phyloP scores from a whole-genome alignment of 2,888 invertebrate species.

The Dasysyrphus albostriatus region DNA sequence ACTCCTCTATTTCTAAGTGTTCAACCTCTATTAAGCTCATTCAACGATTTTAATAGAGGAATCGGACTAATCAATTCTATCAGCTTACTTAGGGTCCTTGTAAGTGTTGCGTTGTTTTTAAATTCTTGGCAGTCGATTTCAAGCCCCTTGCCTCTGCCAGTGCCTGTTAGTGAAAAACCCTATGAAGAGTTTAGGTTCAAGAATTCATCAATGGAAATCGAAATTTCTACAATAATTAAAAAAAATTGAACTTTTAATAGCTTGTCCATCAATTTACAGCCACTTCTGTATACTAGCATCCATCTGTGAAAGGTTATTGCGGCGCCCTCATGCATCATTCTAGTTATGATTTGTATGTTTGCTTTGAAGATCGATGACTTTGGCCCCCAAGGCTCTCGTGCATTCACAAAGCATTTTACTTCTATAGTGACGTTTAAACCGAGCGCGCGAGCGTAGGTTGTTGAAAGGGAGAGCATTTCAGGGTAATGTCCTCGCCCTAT shows the following conservation, averaged over 20 bases:
- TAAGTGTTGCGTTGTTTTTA: too few species aligned
- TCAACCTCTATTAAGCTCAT: too few species aligned
- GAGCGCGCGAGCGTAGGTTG: constrained; percentile 52
- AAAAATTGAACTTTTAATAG: not conserved
- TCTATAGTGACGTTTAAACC: constrained; percentile 14
- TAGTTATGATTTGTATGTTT: constrained; percentile 74
- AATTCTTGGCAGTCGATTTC: too few species aligned
- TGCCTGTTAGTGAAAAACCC: too few species aligned
- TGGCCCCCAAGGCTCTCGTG: constrained; percentile 52
- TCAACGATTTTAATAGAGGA: too few species aligned
- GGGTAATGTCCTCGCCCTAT: constrained; percentile 71
- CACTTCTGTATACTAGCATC: constrained; percentile 23
- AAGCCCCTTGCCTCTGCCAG: too few species aligned
- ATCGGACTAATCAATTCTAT: too few species aligned
- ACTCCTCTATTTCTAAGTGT: too few species aligned
- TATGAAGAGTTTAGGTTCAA: too few species aligned
- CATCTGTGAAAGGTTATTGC: constrained; percentile 46
- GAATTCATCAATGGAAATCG: not conserved
- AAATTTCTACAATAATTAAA: not conserved
- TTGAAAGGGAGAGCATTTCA: constrained; percentile 70
- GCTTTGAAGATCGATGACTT: constrained; percentile 71
- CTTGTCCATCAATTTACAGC: not conserved
- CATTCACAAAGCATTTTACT: constrained; percentile 14
- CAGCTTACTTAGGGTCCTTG: too few species aligned
- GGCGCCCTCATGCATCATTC: constrained; percentile 65